phyloP scores from a whole-genome alignment of 2,797 vertebrate genomes.

The Caiman crocodilus region DNA sequence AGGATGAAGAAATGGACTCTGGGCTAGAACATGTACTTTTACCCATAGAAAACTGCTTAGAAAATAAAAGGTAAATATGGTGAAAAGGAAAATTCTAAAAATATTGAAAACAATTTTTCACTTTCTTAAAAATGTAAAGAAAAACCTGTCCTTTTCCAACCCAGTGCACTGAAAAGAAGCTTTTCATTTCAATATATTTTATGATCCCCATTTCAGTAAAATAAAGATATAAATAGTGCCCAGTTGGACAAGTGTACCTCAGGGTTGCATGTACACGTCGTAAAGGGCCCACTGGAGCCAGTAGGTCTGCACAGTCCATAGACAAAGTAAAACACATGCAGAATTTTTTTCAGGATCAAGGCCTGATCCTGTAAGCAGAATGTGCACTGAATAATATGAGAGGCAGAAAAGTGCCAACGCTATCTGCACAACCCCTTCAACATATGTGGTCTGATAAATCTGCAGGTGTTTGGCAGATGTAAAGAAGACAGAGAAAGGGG shows the following conservation, averaged over 20 bases:
- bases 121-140: constrained; percentile 11
- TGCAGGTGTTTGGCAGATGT: constrained; percentile 48
- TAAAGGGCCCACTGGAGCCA: not conserved
- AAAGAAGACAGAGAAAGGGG: constrained; percentile 29
- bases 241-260: not conserved
- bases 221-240: constrained; percentile 9
- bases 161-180: constrained; percentile 30
- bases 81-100: not conserved
- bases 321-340: not conserved
- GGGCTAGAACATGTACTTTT: not conserved
- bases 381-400: not conserved
- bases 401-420: not conserved
- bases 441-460: constrained; percentile 20
- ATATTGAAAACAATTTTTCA: not conserved
- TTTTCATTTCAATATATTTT: not conserved
- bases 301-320: rapidly evolving
- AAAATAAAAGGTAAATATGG: rapidly evolving
- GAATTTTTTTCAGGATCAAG: not conserved
- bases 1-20: not conserved
- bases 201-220: not conserved
- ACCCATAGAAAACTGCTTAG: not conserved
- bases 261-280: not conserved
- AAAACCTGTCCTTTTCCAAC: constrained; percentile 32
- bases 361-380: not conserved
- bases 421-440: constrained; percentile 23